Conservation (phyloP, 2,888 invertebrate genomes). For the Trissonchulus sp. region DNA sequence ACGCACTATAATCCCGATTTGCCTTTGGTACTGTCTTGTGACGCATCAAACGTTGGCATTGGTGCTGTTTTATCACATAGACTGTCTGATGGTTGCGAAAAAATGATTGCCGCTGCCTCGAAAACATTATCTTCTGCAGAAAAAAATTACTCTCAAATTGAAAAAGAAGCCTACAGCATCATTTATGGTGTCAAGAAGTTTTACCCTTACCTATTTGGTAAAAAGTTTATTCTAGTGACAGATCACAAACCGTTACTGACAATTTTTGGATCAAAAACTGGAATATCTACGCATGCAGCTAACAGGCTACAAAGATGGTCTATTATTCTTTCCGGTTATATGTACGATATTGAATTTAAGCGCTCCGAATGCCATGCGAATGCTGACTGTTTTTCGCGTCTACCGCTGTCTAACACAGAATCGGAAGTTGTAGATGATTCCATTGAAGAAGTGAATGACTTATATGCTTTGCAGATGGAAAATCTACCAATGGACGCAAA, state of each 20-base stretch:
- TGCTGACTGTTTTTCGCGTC: constrained; percentile 36
- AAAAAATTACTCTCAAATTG: constrained; percentile 39
- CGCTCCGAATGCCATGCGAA: constrained; percentile 30
- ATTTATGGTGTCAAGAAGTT: constrained; percentile 39
- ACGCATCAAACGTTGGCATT: constrained; percentile 29
- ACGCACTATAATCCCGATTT: neutral
- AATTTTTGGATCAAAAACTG: constrained; percentile 36
- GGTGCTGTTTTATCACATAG: constrained; percentile 34
- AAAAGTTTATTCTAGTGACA: constrained; percentile 33
- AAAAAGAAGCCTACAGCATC: constrained; percentile 39
- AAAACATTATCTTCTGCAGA: constrained; percentile 37
- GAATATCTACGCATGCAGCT: constrained; percentile 29
- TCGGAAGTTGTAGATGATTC: constrained; percentile 29
- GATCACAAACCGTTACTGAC: constrained; percentile 37
- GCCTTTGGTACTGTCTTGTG: neutral
- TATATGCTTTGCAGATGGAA: neutral
- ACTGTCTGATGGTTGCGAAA: constrained; percentile 31
- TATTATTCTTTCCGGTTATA: constrained; percentile 22
- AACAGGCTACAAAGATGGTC: constrained; percentile 34
- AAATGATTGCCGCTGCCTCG: constrained; percentile 39
- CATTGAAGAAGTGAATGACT: neutral
- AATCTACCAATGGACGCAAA: neutral
- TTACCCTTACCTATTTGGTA: constrained; percentile 39
- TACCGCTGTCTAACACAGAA: constrained; percentile 25
- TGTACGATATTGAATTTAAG: constrained; percentile 18